Conservation (phyloP, 2,113 vertebrate species). For the Tragelaphus buxtoni region DNA sequence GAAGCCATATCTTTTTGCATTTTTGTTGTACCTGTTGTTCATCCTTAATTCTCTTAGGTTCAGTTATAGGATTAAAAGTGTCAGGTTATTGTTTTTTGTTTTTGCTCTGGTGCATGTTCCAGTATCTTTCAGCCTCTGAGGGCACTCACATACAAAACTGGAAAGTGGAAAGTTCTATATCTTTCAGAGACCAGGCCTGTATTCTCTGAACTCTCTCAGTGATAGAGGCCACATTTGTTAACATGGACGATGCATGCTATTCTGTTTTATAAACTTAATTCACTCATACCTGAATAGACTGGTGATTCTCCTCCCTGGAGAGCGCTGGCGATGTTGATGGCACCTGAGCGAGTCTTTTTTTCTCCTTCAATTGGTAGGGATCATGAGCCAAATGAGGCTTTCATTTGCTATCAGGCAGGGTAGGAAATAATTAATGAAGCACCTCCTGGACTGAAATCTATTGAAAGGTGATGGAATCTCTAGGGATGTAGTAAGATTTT, state of each 20-base stretch:
- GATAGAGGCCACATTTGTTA: neutral
- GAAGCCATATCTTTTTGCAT: neutral
- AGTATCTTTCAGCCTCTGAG: neutral
- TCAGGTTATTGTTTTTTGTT: neutral
- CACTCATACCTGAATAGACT: neutral
- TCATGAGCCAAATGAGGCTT: constrained; percentile 47
- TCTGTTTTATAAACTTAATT: constrained; percentile 19
- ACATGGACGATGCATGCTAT: neutral
- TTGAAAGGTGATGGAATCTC: constrained; percentile 16
- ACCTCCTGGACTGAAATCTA: constrained; percentile 34
- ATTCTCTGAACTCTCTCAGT: neutral
- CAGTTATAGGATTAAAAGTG: neutral
- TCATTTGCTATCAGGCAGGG: constrained; percentile 43
- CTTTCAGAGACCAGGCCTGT: neutral
- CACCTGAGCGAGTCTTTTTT: constrained; percentile 44
- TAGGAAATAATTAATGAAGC: constrained; percentile 62
- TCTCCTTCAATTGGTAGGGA: constrained; percentile 32
- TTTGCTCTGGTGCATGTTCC: neutral
- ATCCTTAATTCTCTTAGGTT: constrained; percentile 17
- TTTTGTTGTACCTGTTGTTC: neutral
- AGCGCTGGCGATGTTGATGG: constrained; percentile 22
- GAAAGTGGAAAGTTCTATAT: neutral
- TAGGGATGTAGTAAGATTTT: neutral
- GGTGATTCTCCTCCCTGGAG: neutral
- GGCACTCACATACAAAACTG: neutral